Conservation (phyloP, 2,888 invertebrate species). For the Patella ulyssiponensis region DNA sequence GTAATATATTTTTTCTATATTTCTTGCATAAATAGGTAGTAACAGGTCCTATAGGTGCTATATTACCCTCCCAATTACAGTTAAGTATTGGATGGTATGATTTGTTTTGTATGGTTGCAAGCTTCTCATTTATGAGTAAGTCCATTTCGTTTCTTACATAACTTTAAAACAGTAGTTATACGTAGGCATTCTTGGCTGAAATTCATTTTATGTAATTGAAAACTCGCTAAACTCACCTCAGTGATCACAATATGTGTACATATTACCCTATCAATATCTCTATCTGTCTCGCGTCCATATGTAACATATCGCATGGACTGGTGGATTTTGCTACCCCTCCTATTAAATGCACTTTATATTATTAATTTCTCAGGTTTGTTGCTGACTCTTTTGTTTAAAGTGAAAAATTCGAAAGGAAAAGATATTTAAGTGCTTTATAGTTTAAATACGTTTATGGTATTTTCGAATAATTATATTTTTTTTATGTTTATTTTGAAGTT, state of each 20-base stretch:
- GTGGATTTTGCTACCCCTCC: too few relatives aligned
- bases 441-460: too few relatives aligned
- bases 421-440: slow-evolving; percentile 24
- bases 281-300: too few relatives aligned
- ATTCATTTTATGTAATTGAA: not conserved
- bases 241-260: too few relatives aligned
- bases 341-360: not conserved
- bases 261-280: too few relatives aligned
- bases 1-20: not conserved
- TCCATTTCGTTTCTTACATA: slow-evolving; percentile 16
- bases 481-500: too few relatives aligned
- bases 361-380: slow-evolving; percentile 41
- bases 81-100: slow-evolving; percentile 63
- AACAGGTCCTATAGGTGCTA: slow-evolving; percentile 50
- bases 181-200: not conserved
- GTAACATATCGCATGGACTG: too few relatives aligned
- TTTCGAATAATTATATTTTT: too few relatives aligned
- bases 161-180: too few relatives aligned
- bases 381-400: slow-evolving; percentile 39
- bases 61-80: slow-evolving; percentile 51
- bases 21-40: slow-evolving; percentile 43
- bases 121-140: slow-evolving; percentile 55
- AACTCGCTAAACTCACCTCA: not conserved
- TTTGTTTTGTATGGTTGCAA: slow-evolving; percentile 58
- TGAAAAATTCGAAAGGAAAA: slow-evolving; percentile 33